Conservation (phyloP, 2,888 invertebrate species). For the Stenurella melanura region DNA sequence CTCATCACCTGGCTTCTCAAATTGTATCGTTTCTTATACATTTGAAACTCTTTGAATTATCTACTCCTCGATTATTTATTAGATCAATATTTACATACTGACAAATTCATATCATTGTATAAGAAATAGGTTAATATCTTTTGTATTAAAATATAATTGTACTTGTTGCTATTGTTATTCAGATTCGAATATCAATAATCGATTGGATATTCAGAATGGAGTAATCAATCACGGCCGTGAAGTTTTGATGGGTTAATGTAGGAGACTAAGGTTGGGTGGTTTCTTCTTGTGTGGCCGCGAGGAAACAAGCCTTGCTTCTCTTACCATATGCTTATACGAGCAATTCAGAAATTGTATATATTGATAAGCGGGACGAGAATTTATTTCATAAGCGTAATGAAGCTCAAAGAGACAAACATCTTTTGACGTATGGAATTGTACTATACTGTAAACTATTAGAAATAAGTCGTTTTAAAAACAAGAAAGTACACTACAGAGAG, state of each 20-base stretch:
- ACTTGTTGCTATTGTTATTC: not conserved
- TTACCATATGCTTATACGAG: conserved; percentile 30
- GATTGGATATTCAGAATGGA: not conserved
- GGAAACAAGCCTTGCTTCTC: conserved; percentile 36
- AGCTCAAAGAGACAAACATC: not conserved
- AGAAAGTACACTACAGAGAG: no score
- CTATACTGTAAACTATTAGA: no score
- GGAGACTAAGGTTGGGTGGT: conserved; percentile 36
- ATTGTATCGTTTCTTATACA: no score
- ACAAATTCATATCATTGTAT: no score
- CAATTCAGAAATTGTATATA: conserved; percentile 34
- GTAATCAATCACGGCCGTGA: conserved; percentile 34
- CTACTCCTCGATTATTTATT: no score
- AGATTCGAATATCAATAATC: not conserved
- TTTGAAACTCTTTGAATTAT: no score
- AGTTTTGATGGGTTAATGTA: conserved; percentile 40
- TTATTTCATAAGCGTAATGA: conserved; percentile 14
- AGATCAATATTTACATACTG: no score
- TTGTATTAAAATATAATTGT: not conserved
- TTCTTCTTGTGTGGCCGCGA: conserved; percentile 44
- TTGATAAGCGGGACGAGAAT: conserved; percentile 21
- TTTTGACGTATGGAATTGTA: not conserved
- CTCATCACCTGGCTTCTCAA: no score
- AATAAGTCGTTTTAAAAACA: no score
- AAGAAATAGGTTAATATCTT: not conserved